phyloP scores from a whole-genome alignment of 2,888 invertebrate species.

The Aleiodes leptofemur region DNA sequence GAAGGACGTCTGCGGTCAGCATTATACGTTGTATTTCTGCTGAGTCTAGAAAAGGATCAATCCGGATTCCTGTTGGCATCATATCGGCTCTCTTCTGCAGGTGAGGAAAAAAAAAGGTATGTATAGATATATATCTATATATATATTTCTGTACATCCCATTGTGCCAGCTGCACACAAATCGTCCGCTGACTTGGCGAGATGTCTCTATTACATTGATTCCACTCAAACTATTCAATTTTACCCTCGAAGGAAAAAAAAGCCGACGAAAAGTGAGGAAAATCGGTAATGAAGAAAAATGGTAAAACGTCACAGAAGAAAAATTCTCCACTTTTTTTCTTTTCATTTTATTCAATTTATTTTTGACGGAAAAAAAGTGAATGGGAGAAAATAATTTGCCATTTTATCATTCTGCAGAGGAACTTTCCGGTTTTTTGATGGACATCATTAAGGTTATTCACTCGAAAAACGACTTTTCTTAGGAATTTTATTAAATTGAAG shows the following conservation, averaged over 20 bases:
- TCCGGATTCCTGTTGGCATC: constrained; percentile 37
- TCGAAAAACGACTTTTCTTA: too few species aligned
- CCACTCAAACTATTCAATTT: constrained; percentile 18
- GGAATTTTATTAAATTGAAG: too few species aligned
- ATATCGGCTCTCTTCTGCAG: constrained; percentile 38
- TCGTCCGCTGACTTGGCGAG: constrained; percentile 48
- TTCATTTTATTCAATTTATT: background rate
- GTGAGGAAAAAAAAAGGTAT: constrained; percentile 31
- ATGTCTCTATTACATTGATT: constrained; percentile 51
- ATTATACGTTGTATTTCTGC: constrained; percentile 32
- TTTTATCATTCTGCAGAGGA: too few species aligned
- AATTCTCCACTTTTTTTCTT: constrained; percentile 3
- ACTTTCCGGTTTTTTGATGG: too few species aligned
- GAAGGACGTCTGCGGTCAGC: constrained; percentile 51
- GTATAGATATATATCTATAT: background rate
- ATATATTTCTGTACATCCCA: background rate
- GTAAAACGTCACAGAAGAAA: background rate
- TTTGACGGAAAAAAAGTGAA: background rate
- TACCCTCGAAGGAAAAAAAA: constrained; percentile 3
- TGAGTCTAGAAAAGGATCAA: constrained; percentile 1
- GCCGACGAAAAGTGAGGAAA: background rate
- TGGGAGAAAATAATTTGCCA: background rate
- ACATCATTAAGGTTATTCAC: too few species aligned
- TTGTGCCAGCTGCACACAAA: constrained; percentile 37
- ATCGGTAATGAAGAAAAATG: constrained; percentile 22